Evolutionary conservation across 2,888 invertebrate genomes (phyloP).

Genomic region (Trichacis sp.): DNA sequence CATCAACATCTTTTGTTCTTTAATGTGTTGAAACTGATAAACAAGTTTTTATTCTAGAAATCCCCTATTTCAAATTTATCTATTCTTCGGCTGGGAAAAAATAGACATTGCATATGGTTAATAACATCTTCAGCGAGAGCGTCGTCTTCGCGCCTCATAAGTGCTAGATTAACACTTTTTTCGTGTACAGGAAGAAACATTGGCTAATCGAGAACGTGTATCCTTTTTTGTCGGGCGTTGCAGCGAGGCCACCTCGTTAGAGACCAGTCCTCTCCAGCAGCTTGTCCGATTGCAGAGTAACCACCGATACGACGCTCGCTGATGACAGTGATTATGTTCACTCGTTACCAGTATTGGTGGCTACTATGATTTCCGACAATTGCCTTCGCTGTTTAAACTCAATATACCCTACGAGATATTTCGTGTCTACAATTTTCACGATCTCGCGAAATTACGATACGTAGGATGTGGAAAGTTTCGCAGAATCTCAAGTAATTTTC

Average conservation of each 20-base stretch:
- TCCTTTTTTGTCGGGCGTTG: conserved; percentile 6
- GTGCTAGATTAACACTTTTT: conserved; percentile 19
- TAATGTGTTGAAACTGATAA: too few relatives aligned
- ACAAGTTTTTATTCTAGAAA: too few relatives aligned
- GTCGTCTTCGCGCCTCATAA: conserved; percentile 20
- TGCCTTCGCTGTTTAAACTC: neutral
- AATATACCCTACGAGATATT: neutral
- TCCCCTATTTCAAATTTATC: too few relatives aligned
- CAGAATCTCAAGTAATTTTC: neutral
- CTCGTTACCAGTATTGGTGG: conserved; percentile 18
- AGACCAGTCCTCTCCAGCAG: conserved; percentile 15
- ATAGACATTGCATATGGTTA: too few relatives aligned
- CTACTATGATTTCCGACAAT: neutral
- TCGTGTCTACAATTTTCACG: neutral
- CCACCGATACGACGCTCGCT: conserved; percentile 10
- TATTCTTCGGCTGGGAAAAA: too few relatives aligned
- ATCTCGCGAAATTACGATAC: neutral
- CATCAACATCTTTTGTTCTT: too few relatives aligned
- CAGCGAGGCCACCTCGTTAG: conserved; percentile 21
- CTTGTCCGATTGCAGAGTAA: conserved; percentile 9
- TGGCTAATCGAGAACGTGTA: conserved; percentile 21
- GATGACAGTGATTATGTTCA: conserved; percentile 29
- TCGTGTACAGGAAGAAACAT: conserved; percentile 14
- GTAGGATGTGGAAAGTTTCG: conserved; percentile 4
- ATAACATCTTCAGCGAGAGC: too few relatives aligned